Base-by-base conservation (phyloP, 1,140 invertebrate genomes). In the Notospermus geniculatus region DNA sequence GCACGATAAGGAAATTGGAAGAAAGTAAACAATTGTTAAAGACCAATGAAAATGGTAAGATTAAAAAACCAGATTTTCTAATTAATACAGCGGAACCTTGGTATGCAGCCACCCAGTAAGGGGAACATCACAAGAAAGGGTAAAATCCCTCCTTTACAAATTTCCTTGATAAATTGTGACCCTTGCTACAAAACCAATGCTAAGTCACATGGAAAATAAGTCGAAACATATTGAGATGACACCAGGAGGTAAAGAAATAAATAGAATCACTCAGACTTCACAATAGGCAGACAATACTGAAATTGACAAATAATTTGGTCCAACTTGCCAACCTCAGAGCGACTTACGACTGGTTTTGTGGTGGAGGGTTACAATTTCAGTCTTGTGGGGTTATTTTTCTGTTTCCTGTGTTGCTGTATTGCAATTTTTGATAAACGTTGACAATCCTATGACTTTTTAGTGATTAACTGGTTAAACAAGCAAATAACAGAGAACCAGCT, bases 401-500 rank as follows among this genome's bases (percentile, higher is more conserved):
- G n/a, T n/a, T n/a, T n/a, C n/a, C n/a, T n/a, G n/a, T n/a, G n/a
- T n/a, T n/a, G n/a, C n/a, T n/a, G n/a, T n/a, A n/a, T n/a, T n/a
- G n/a, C n/a, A n/a, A n/a, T n/a, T n/a, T n/a, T n/a, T n/a, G n/a
- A n/a, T n/a, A n/a, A n/a, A n/a, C n/a, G n/a, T n/a, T n/a, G n/a
- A n/a, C n/a, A n/a, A n/a, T 11, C n/a, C 2, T 11, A 15, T 36
- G 19, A 25, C 15, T 46, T 71, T 72, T n/a, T 63, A 80, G 78
- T 81, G 41, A 80, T 81, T 25, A 72, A 74, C 45, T 81, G 78
- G 78, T 62, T 81, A 56, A 80, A 81, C 64, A 80, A 78, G 62
- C 79, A 80, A 68, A 75, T 81, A 13, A 80, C 74, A 54, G 78
- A 81, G 62, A 74, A 72, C 27, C 76, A 75, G 61, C 30, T 66